Evolutionary conservation across 2,888 invertebrate genomes (phyloP), one percentile per base, ranked within the genome.

Genomic region (Luperina testacea): DNA sequence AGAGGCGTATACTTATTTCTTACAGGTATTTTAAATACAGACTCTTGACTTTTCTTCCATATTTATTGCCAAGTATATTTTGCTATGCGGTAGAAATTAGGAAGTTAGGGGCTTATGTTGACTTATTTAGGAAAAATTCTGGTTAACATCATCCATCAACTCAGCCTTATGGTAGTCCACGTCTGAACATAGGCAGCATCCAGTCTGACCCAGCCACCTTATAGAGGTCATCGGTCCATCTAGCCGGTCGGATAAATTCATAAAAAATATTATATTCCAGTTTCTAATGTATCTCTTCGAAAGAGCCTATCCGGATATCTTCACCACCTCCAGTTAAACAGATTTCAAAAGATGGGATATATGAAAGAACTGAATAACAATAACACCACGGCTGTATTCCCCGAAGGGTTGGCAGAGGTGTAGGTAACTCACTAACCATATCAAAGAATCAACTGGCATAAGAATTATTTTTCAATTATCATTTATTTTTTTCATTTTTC

Each of bases 1-100:
- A 67, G 68, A 79, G 69, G 65, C 42, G 53, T 59, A 77, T 84
- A 32, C 32, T 32, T 32, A 80, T 72, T 82, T 83, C 75, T 72
- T 72, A 57, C 32, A 71, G 48, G 17, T 63, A 75, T 82, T 67
- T 68, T 72, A 81, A 69, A 71, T 38, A 45, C 65, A 59, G 53
- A 53, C 27, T 51, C 75, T 68, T 32, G 15, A 42, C 17, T 73
- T 81, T 84, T 51, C 32, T 84, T 72, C 45, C 68, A 38, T 69
- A 20, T 81, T 53, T 75, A 78, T 79, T 24, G 32, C n/a, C 11
- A 24, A 64, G 64, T 24, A 64, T 38, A 59, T n/a, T 61, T 61
- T 53, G 1, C 24, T 20, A 51, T 13, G 8, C 61, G 61, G 8
- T 6, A 11, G 20, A n/a, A 53, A 45, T 61, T 13, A 48, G 15